Evolutionary conservation across 2,888 invertebrate species (phyloP).

Genomic region (Germaria angustata): DNA sequence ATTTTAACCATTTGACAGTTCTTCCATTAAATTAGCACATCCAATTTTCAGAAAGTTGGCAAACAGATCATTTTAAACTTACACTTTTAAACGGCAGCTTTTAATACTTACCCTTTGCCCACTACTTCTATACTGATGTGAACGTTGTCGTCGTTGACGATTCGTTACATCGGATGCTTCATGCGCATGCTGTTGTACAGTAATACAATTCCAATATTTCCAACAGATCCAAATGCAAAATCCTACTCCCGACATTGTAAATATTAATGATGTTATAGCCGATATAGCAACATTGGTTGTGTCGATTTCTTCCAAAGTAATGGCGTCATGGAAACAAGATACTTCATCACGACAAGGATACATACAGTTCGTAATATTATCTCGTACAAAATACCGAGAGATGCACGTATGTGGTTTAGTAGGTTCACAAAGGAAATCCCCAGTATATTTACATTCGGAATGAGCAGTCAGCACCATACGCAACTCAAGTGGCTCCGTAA

Average conservation of each 20-base stretch:
- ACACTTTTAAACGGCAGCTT: too few species aligned
- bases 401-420: slow-evolving; percentile 76
- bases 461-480: slow-evolving; percentile 77
- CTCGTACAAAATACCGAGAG: slow-evolving; percentile 77
- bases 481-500: slow-evolving; percentile 75
- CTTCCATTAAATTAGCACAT: too few species aligned
- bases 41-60: too few species aligned
- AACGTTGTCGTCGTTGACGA: slow-evolving; percentile 67
- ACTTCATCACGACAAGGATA: slow-evolving; percentile 78
- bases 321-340: slow-evolving; percentile 75
- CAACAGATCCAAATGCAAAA: slow-evolving; percentile 79
- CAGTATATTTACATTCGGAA: slow-evolving; percentile 74
- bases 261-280: slow-evolving; percentile 78
- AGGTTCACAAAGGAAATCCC: slow-evolving; percentile 76
- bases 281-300: slow-evolving; percentile 77
- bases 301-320: slow-evolving; percentile 73
- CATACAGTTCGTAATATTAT: slow-evolving; percentile 77
- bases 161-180: slow-evolving; percentile 75
- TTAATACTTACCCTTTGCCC: slow-evolving; percentile 62
- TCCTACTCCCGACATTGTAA: slow-evolving; percentile 79
- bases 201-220: slow-evolving; percentile 79
- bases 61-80: too few species aligned
- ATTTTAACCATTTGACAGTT: too few species aligned
- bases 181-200: slow-evolving; percentile 77
- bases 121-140: slow-evolving; percentile 63